These are phyloP conservation scores for Rafetus swinhoei DNA, from an alignment of 2,113 vertebrate species.

Conservation along the genomic window DNA sequence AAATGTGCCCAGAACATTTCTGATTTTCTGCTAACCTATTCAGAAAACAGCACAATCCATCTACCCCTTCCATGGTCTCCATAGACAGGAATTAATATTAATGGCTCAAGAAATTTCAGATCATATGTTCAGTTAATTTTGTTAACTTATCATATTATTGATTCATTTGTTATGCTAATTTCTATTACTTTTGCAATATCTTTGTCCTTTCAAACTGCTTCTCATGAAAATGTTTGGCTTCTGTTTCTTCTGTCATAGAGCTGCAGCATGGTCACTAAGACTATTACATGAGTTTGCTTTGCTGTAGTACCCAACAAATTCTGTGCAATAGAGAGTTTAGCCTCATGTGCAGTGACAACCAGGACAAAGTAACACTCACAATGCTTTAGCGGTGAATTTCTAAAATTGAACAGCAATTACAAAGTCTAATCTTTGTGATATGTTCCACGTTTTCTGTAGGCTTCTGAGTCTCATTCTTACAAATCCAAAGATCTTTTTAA, in stretches of 20 bases:
- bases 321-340: conserved; percentile 9
- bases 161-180: not conserved
- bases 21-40: not conserved
- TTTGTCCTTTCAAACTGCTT: not conserved
- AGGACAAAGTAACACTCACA: not conserved
- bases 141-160: not conserved
- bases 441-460: conserved; percentile 12
- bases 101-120: not conserved
- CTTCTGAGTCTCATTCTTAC: not conserved
- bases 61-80: rapidly evolving
- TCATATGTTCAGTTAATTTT: not conserved
- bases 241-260: not conserved
- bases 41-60: not conserved
- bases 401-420: not conserved
- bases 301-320: not conserved
- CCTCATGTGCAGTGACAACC: not conserved
- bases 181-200: not conserved
- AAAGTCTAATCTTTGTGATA: conserved; percentile 14
- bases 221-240: not conserved
- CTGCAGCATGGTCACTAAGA: not conserved
- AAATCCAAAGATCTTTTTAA: conserved; percentile 37
- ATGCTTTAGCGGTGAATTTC: not conserved
- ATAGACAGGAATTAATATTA: rapidly evolving
- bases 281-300: conserved; percentile 5
- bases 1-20: rapidly evolving